Percentiles rank a stretch among this genome's conserved stretches.
Evolutionary conservation across 2,888 invertebrate genomes (phyloP).

Genomic region (Alitta virens): DNA sequence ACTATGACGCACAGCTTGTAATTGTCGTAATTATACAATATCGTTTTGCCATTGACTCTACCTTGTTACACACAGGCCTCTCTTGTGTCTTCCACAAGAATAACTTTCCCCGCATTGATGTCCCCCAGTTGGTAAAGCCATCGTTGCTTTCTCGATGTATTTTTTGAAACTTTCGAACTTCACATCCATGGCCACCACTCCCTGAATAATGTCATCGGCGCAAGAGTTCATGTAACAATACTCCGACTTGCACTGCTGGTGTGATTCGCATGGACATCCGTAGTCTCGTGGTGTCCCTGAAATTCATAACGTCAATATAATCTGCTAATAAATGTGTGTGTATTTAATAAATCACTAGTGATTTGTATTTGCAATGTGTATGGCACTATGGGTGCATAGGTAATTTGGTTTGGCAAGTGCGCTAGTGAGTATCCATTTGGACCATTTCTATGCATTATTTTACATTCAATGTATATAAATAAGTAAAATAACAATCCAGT

Average conservation of each 20-base stretch:
- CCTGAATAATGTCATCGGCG: slow-evolving; percentile 17
- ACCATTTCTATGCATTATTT: no score
- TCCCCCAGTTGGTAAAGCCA: neutral
- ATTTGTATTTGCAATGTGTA: no score
- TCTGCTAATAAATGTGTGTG: no score
- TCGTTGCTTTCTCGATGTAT: neutral
- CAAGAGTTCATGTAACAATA: slow-evolving; percentile 16
- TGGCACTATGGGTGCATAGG: no score
- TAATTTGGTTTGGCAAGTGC: no score
- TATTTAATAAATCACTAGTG: no score
- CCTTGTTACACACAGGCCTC: slow-evolving; percentile 12
- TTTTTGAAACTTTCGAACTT: slow-evolving; percentile 7
- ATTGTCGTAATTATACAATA: neutral
- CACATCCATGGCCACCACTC: slow-evolving; percentile 17
- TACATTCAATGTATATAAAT: no score
- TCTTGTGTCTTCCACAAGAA: slow-evolving; percentile 1
- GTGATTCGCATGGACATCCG: slow-evolving; percentile 11
- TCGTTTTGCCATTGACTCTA: neutral
- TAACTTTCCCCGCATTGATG: slow-evolving; percentile 9
- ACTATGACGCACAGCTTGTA: neutral
- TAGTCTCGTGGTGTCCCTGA: slow-evolving; percentile 10
- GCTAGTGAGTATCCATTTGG: no score
- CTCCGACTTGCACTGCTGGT: slow-evolving; percentile 19
- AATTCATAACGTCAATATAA: no score
- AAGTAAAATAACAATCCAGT: no score